Base-by-base conservation (phyloP, 2,888 invertebrate species). In the Callyntrura sp. region DNA sequence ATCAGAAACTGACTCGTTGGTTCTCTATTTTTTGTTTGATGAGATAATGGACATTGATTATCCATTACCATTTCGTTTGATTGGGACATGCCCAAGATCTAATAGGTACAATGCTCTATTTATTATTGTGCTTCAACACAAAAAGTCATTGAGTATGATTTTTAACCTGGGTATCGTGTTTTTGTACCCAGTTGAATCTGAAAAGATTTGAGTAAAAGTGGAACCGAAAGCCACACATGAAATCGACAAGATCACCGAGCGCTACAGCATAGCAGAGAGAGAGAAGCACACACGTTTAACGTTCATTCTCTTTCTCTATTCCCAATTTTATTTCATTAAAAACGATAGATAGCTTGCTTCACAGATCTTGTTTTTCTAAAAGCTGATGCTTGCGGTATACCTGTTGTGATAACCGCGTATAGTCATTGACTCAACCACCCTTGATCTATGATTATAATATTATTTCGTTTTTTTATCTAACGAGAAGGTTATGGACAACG, bases 31-130 rank as follows among this genome's bases (percentile, higher is more conserved):
- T 91, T 23, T 23, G 0, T 35, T 35, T 35, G 90, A 92, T 90
- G 90, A 89, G 91, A 92, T 92, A 92, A 91, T 91, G 91, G 87
- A 48, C 48, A 91, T 65, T 45, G 68, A 78, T 62, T 88, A 68
- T 81, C 68, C 82, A 81, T 79, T 62, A 51, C 62, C 73, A 88
- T 83, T 88, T 76, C 60, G 62, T 20, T 76, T 23, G 88, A 88
- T 83, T 88, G 82, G 73, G 51, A 73, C 82, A 81, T 88, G 88
- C 88, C 82, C 82, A 82, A 70, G 81, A 11, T 17, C 17, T 14
- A 70, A 20, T 48, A 57, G 51, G 35, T 35, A 65, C 78, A 85
- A 65, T 55, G 68, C 14, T 68, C 78, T 62, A 78, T 57, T 85
- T 78, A 73, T 35, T 35, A 35, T 35, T 35, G 6, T 78, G 28